Conservation (phyloP, 2,113 vertebrate species). For the Pyxicephalus adspersus region DNA sequence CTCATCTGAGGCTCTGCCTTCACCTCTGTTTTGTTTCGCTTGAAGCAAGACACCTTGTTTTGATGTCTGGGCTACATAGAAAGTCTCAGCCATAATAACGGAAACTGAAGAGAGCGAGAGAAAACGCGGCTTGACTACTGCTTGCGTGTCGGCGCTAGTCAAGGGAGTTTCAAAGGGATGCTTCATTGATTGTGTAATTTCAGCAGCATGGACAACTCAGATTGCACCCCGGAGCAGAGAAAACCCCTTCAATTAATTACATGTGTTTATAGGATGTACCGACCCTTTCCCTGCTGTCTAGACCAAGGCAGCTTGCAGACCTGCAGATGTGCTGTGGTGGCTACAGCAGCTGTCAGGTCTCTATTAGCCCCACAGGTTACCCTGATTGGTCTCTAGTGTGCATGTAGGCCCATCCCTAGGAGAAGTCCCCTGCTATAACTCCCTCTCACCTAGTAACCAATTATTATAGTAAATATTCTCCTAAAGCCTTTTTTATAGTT, state of each 20-base stretch:
- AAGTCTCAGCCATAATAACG: constrained; percentile 70
- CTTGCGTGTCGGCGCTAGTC: constrained; percentile 80
- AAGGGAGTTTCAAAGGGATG: constrained; percentile 85
- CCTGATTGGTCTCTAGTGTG: too few relatives aligned
- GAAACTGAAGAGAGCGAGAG: constrained; percentile 66
- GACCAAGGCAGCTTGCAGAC: background rate
- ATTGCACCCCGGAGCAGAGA: constrained; percentile 77
- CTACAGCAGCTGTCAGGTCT: too few relatives aligned
- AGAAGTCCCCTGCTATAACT: too few relatives aligned
- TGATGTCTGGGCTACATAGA: constrained; percentile 69
- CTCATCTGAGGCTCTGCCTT: constrained; percentile 54
- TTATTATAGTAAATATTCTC: too few relatives aligned
- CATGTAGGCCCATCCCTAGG: too few relatives aligned
- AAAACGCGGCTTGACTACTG: constrained; percentile 72
- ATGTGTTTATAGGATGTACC: constrained; percentile 64
- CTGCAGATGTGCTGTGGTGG: too few relatives aligned
- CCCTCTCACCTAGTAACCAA: too few relatives aligned
- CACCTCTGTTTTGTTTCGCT: constrained; percentile 56
- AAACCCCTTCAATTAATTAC: constrained; percentile 80
- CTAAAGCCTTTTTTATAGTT: too few relatives aligned
- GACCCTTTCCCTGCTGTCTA: constrained; percentile 33
- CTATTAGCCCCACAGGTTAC: too few relatives aligned
- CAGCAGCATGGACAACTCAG: constrained; percentile 77
- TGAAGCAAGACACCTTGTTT: constrained; percentile 59
- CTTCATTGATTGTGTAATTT: constrained; percentile 85